Evolutionary conservation across 2,888 invertebrate species (phyloP), one percentile per base, ranked within the genome.

Genomic region (Taenaris catops): DNA sequence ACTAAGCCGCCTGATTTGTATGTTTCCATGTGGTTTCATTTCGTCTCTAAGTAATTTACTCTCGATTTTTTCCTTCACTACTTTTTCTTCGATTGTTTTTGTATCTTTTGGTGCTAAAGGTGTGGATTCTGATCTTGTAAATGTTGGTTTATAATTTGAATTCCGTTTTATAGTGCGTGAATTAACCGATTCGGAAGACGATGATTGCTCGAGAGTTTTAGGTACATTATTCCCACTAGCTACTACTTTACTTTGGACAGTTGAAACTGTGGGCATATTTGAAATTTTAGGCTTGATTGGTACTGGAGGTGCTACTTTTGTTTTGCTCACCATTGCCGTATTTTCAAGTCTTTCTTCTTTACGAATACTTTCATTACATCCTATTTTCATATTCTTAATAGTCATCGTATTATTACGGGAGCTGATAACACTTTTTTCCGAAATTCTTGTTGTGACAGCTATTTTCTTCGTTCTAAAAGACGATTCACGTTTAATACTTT

Each of bases 261-360:
- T 46, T 2, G 60, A 38, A 9, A 63, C 38, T 6, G 54, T 46
- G 3, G 73, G 57, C 35, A 72, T 63, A 44, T 61, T 70, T 17
- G 70, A 53, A 4, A 80, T 57, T 68, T 78, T 84, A 17, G 91
- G 92, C 71, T 92, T 92, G 0, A 75, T 80, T 19, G 92, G 92
- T 41, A 92, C 89, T 0, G 92, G 92, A 1, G 92, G 92, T 5
- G 92, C 92, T 39, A 72, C 37, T 63, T 84, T 86, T 2, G 88
- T 65, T 62, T 89, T 91, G 1, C 70, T 61, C 19, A 74, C 56
- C 51, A 67, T 72, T 23, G 44, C 28, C 7, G 40, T 36, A 16
- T 33, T 38, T 51, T 59, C 37, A n/a, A 41, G 7, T 25, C 42
- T 36, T 21, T 51, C 50, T 28, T 55, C 55, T 38, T 41, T 53